A percentile compares a stretch with the other conserved stretches of the same genome.
These are phyloP conservation scores for Choreutis nemorana DNA, from an alignment of 2,888 invertebrate species.

Conservation along the genomic window DNA sequence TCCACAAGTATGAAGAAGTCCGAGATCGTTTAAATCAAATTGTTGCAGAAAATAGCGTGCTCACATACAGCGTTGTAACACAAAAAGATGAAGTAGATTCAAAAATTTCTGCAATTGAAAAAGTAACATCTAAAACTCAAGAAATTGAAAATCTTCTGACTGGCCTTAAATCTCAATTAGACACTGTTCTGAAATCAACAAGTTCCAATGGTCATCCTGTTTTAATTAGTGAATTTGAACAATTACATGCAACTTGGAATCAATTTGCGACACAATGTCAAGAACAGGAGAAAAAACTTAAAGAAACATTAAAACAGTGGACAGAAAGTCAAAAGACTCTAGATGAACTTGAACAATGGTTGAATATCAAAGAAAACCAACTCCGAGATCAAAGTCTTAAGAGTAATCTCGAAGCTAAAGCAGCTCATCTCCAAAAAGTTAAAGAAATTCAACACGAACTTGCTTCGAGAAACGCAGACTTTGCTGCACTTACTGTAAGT, in stretches of 20 bases:
- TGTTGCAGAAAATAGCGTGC: conserved; percentile 78
- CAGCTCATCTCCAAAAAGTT: conserved; percentile 79
- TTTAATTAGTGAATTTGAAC: conserved; percentile 76
- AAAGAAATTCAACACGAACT: conserved; percentile 77
- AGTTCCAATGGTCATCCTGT: conserved; percentile 79
- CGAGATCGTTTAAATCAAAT: conserved; percentile 84
- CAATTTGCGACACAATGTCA: conserved; percentile 76
- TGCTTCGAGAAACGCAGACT: conserved; percentile 70
- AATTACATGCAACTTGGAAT: conserved; percentile 77
- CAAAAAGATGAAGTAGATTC: conserved; percentile 82
- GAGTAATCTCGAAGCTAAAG: conserved; percentile 84
- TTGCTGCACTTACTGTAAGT: conserved; percentile 72
- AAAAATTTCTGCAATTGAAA: conserved; percentile 77
- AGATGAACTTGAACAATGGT: conserved; percentile 83
- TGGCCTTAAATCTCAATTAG: conserved; percentile 74
- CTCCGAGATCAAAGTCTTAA: conserved; percentile 90
- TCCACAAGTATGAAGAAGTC: conserved; percentile 82
- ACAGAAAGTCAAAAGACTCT: conserved; percentile 81
- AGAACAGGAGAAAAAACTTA: conserved; percentile 75
- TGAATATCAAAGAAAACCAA: conserved; percentile 83
- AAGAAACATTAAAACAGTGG: conserved; percentile 81
- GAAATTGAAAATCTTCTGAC: conserved; percentile 77
- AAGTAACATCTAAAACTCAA: conserved; percentile 74
- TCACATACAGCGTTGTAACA: conserved; percentile 79
- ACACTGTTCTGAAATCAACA: conserved; percentile 78